Base-by-base conservation (phyloP, 2,888 invertebrate species). In the Nomada fucata region DNA sequence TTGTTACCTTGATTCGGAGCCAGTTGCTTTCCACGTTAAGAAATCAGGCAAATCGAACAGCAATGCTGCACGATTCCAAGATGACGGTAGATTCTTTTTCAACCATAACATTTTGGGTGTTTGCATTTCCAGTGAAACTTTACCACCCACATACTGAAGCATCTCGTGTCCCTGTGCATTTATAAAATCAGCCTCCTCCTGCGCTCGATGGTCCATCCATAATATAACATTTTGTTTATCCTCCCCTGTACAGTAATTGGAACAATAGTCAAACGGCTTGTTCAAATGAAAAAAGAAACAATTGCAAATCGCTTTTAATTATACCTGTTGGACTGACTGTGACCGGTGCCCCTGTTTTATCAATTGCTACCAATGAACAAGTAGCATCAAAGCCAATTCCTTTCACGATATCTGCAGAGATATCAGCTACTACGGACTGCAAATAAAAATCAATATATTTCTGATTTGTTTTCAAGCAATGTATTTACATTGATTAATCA, bases 371-470 rank as follows among this genome's bases (percentile, higher is more conserved):
- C 79, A 99, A 94, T 0, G 99, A 99, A 93, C 99, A 99, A 15
- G 99, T 99, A 20, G 98, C 99, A 95, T 98, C 98, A 94, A 99
- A 99, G 5, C 98, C 98, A 89, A 99, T 96, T 20, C 98, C 98
- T 94, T 96, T 96, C n/a, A 98, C 95, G 87, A 91, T 94, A 78
- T 82, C 79, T 0, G 82, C 80, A 9, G 80, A 77, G 26, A 81
- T 86, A 47, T 82, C 88, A 59, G 87, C 84, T 29, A 88, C 84
- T 7, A 88, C 88, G 1, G 88, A 82, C 88, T 88, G 26, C 0
- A 29, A 26, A 71, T 7, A 36, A 50, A 67, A 29, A 13, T 29
- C 15, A 15, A 47, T 47, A 47, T 47, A 50, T 50, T 15, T 44
- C 0, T 10, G 2, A 15, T 18, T 23, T 36, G n/a, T 36, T 70